phyloP scores from a whole-genome alignment of 2,888 invertebrate genomes.

The Pedicia rivosa region DNA sequence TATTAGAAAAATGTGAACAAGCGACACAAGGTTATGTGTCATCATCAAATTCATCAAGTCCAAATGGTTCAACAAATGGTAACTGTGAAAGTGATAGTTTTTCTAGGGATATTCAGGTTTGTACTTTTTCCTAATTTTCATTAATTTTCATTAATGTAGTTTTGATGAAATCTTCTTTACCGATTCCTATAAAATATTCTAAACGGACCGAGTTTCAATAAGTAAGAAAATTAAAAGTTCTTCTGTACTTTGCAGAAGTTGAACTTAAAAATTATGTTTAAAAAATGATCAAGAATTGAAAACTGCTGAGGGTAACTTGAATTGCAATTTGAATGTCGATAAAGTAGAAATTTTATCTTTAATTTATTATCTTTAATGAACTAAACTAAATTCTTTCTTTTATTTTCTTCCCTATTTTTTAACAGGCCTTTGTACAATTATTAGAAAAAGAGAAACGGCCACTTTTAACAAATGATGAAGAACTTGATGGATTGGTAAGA shows the following conservation, averaged over 20 bases:
- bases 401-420: background rate
- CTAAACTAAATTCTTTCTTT: no score
- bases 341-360: no score
- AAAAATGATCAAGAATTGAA: no score
- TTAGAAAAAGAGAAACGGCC: constrained; percentile 74
- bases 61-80: constrained; percentile 14
- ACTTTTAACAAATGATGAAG: constrained; percentile 78
- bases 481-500: constrained; percentile 83
- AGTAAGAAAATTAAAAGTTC: background rate
- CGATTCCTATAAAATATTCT: no score
- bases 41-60: constrained; percentile 45
- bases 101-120: constrained; percentile 16
- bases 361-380: no score
- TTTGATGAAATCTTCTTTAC: no score
- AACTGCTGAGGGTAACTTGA: no score
- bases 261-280: no score
- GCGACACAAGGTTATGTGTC: constrained; percentile 88
- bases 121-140: no score
- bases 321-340: no score
- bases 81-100: constrained; percentile 15
- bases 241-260: background rate
- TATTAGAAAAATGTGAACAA: constrained; percentile 92
- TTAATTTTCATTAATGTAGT: background rate
- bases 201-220: no score
- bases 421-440: constrained; percentile 79